Conservation (phyloP, 2,888 invertebrate species). For the Auanema freiburgensis region DNA sequence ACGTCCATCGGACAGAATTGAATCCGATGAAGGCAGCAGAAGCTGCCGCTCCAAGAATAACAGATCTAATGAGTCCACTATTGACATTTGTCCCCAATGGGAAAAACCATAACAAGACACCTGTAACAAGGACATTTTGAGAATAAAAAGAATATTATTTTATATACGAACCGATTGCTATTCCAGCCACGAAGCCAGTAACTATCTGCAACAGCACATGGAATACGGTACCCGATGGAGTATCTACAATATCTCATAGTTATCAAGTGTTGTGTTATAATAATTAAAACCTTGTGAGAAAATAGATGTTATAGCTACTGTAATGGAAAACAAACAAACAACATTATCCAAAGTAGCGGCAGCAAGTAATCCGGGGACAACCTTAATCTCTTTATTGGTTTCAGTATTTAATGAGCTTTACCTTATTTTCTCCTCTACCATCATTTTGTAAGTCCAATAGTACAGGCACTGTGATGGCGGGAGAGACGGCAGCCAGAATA, state of each 20-base stretch:
- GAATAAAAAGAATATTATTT: too few species aligned
- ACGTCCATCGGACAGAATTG: constrained; percentile 23
- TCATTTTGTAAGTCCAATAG: constrained; percentile 19
- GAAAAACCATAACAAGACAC: too few species aligned
- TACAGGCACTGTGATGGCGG: constrained; percentile 49
- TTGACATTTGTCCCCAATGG: too few species aligned
- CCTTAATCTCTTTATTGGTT: neutral
- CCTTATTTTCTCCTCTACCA: constrained; percentile 13
- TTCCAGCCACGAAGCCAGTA: constrained; percentile 10
- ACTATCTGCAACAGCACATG: constrained; percentile 18
- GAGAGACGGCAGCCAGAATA: constrained; percentile 46
- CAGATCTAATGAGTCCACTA: too few species aligned
- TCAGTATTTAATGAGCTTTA: neutral
- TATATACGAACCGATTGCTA: constrained; percentile 19
- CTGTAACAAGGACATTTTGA: too few species aligned
- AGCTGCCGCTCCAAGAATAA: too few species aligned
- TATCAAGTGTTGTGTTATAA: neutral
- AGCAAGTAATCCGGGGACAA: constrained; percentile 29
- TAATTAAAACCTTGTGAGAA: constrained; percentile 13
- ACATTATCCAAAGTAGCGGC: constrained; percentile 46
- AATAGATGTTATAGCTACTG: constrained; percentile 34
- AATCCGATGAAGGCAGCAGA: too few species aligned
- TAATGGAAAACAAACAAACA: constrained; percentile 28
- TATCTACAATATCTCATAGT: constrained; percentile 6
- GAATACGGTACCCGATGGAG: constrained; percentile 9